phyloP scores from a whole-genome alignment of 2,888 invertebrate species.

The Aspidiotus destructor region DNA sequence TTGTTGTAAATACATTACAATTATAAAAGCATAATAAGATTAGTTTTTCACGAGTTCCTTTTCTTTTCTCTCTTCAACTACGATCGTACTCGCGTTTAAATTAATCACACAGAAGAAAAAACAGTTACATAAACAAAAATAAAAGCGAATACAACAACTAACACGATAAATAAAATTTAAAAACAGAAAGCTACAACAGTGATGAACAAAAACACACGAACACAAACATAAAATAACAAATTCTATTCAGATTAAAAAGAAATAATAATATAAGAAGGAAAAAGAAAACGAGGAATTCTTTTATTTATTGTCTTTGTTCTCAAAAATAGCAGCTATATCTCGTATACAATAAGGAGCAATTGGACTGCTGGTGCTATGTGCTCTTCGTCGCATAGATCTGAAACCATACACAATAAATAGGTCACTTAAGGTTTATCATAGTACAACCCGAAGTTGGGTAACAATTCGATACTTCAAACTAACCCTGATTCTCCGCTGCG shows the following conservation, averaged over 20 bases:
- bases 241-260: neutral
- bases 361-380: conserved; percentile 36
- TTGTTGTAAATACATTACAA: conserved; percentile 17
- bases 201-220: conserved; percentile 21
- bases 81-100: neutral
- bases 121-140: conserved; percentile 12
- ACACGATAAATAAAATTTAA: conserved; percentile 28
- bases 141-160: conserved; percentile 24
- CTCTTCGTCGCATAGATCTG: conserved; percentile 36
- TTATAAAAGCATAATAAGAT: conserved; percentile 19
- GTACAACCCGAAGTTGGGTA: too few species aligned
- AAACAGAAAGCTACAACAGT: conserved; percentile 7
- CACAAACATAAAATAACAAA: neutral
- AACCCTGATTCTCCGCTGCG: conserved; percentile 24
- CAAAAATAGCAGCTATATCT: conserved; percentile 74
- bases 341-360: conserved; percentile 65
- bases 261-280: neutral
- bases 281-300: neutral
- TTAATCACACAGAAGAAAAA: conserved; percentile 1
- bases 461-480: neutral
- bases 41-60: conserved; percentile 25
- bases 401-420: conserved; percentile 1
- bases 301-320: conserved; percentile 41
- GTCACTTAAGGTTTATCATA: neutral
- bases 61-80: conserved; percentile 1